Evolutionary conservation across 2,113 vertebrate genomes (phyloP).

Genomic region (Scortum barcoo): DNA sequence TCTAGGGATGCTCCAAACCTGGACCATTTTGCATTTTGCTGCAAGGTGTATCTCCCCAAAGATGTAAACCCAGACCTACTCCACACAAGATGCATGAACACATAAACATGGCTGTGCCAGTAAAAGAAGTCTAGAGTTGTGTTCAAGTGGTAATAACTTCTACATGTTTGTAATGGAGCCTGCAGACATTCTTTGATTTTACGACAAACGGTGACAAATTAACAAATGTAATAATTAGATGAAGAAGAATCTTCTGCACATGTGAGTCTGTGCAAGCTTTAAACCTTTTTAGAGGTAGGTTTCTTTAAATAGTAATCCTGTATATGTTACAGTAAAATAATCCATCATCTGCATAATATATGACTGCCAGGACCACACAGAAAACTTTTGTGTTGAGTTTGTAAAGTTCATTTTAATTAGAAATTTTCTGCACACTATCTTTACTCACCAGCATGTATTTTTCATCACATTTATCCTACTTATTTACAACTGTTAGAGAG

Average conservation of each 20-base stretch:
- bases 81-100: constrained; percentile 14
- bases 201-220: neutral
- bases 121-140: neutral
- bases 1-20: constrained; percentile 34
- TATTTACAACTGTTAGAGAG: neutral
- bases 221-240: neutral
- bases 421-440: neutral
- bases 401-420: neutral
- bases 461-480: neutral
- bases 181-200: neutral
- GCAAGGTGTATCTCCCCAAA: neutral
- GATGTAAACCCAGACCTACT: constrained; percentile 4
- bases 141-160: neutral
- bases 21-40: constrained; percentile 41
- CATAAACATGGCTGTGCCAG: neutral
- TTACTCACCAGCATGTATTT: too few relatives aligned
- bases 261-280: neutral
- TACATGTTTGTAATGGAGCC: neutral
- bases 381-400: neutral
- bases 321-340: neutral
- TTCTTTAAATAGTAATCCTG: neutral
- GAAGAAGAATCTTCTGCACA: neutral
- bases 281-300: neutral
- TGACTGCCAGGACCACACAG: neutral
- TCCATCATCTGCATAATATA: neutral